Evolutionary conservation across 2,888 invertebrate species (phyloP), one percentile per base, ranked within the genome.

Genomic region (Apocheima hispidaria): DNA sequence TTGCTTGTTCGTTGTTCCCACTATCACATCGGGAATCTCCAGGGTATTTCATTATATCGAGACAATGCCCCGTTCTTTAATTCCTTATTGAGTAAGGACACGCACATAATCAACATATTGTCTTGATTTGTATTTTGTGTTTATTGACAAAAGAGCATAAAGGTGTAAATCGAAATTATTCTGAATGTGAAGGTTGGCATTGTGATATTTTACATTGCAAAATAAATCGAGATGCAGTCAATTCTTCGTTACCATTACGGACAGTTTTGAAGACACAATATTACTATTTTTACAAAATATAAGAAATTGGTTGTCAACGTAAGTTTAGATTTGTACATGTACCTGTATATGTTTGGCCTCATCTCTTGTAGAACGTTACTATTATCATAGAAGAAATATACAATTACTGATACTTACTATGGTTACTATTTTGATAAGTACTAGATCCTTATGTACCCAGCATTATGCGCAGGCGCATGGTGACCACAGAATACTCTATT

Each of bases 181-280:
- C 66, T 73, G 69, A 67, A 73, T 72, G 72, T 60, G 77, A 82
- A 83, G 83, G 83, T 82, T 78, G 72, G 72, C 79, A 69, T 77
- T 80, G 61, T 81, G 82, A 79, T 81, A 82, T 82, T 82, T 77
- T 77, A 77, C 48, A 71, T 74, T 71, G 73, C 71, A 71, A 52
- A 53, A 68, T 68, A 63, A 58, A 69, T 64, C 57, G 57, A 23
- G n/a, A 23, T 49, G n/a, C n/a, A n/a, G n/a, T n/a, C n/a, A n/a
- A n/a, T n/a, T n/a, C n/a, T n/a, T n/a, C n/a, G n/a, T n/a, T n/a
- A n/a, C n/a, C n/a, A n/a, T n/a, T n/a, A n/a, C n/a, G n/a, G n/a
- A n/a, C n/a, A n/a, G n/a, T n/a, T n/a, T n/a, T n/a, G n/a, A n/a
- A n/a, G n/a, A n/a, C n/a, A n/a, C n/a, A n/a, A n/a, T n/a, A n/a